Percentiles rank a stretch among this genome's conserved stretches.
Evolutionary conservation across 2,888 invertebrate species (phyloP).

Genomic region (Selenia dentaria): DNA sequence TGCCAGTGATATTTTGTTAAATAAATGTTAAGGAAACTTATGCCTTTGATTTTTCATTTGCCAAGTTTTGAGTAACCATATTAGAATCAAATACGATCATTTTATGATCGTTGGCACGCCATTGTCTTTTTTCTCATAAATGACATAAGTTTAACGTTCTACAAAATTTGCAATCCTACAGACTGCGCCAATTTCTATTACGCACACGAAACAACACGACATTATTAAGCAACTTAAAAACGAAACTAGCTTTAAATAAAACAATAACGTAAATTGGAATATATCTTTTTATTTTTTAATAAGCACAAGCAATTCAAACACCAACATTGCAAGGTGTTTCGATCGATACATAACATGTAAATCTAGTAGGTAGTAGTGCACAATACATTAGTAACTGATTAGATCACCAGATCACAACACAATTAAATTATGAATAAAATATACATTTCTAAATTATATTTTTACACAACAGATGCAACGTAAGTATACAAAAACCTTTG

Average conservation of each 20-base stretch:
- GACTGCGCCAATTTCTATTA: background rate
- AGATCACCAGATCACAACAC: constrained; percentile 68
- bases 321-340: constrained; percentile 37
- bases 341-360: constrained; percentile 51
- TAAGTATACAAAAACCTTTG: constrained; percentile 50
- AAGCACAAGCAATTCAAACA: constrained; percentile 72
- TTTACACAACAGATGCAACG: constrained; percentile 46
- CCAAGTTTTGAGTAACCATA: too few species aligned
- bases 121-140: too few species aligned
- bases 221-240: too few species aligned
- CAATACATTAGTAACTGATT: constrained; percentile 59
- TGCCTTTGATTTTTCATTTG: background rate
- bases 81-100: too few species aligned
- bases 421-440: constrained; percentile 49
- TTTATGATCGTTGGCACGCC: too few species aligned
- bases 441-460: constrained; percentile 39
- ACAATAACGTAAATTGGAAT: constrained; percentile 37
- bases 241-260: constrained; percentile 32
- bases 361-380: constrained; percentile 57
- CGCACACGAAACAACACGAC: too few species aligned
- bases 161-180: too few species aligned
- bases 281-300: constrained; percentile 52
- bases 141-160: too few species aligned
- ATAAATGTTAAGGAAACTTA: constrained; percentile 9
- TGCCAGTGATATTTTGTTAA: constrained; percentile 22